Evolutionary conservation across 2,888 invertebrate genomes (phyloP).

Genomic region (Euplagia quadripunctaria): DNA sequence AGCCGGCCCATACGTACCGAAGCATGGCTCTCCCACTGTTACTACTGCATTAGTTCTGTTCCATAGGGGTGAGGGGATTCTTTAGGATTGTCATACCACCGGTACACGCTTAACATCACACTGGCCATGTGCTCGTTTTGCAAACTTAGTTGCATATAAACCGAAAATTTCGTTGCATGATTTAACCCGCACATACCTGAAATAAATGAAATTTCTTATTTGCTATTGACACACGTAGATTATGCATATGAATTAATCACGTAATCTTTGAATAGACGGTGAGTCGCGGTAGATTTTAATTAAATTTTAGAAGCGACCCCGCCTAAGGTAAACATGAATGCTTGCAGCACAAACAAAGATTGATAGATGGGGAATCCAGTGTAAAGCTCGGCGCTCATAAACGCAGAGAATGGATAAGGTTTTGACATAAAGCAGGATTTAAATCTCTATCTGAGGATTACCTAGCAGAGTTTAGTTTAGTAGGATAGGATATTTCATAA

Average conservation of each 20-base stretch:
- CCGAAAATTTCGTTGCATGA: no score
- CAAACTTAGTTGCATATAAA: no score
- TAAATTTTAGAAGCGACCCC: slow-evolving; percentile 31
- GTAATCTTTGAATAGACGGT: slow-evolving; percentile 16
- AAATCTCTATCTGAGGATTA: not conserved
- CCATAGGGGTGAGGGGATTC: no score
- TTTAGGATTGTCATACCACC: no score
- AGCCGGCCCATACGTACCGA: no score
- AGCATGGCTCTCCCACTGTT: no score
- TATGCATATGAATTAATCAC: slow-evolving; percentile 7
- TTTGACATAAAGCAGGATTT: not conserved
- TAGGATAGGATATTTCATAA: not conserved
- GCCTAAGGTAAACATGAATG: slow-evolving; percentile 27
- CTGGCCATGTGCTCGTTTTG: no score
- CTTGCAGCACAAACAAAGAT: slow-evolving; percentile 31
- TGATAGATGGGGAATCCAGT: slow-evolving; percentile 26
- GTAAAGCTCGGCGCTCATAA: slow-evolving; percentile 10
- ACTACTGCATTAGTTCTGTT: no score
- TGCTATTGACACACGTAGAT: not conserved
- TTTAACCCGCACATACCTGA: not conserved
- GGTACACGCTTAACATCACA: no score
- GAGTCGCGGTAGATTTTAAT: slow-evolving; percentile 37
- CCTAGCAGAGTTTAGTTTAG: not conserved
- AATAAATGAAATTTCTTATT: not conserved
- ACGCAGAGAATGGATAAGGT: not conserved